A percentile compares a stretch with the other conserved stretches of the same genome.
Conservation (phyloP, 2,888 invertebrate genomes). For the Scaptomyza caliginosa region DNA sequence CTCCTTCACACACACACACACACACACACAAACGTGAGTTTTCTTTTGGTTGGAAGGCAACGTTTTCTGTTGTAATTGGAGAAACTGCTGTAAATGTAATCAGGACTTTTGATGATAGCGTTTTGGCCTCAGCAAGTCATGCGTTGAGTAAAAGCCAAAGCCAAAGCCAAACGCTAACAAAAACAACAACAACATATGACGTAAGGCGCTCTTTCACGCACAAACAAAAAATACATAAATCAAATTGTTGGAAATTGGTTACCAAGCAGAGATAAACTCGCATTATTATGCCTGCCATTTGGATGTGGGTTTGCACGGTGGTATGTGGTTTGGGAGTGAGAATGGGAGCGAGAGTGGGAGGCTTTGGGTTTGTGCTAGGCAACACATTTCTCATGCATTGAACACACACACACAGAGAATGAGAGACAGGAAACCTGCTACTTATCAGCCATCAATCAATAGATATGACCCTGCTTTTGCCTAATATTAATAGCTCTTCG, state of each 20-base stretch:
- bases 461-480: conserved; percentile 51
- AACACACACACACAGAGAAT: background rate
- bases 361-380: conserved; percentile 16
- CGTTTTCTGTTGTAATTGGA: conserved; percentile 45
- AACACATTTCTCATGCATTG: conserved; percentile 30
- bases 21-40: background rate
- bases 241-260: conserved; percentile 74
- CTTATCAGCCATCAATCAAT: conserved; percentile 72
- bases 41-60: conserved; percentile 24
- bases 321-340: background rate
- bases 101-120: conserved; percentile 55
- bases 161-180: background rate
- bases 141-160: conserved; percentile 26
- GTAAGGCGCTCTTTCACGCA: conserved; percentile 33
- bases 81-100: conserved; percentile 55
- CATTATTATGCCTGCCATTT: conserved; percentile 71
- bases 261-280: conserved; percentile 75
- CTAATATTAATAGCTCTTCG: conserved; percentile 60
- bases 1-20: background rate
- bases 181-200: conserved; percentile 13
- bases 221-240: conserved; percentile 75
- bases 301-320: background rate
- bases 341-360: background rate
- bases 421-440: conserved; percentile 35
- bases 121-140: conserved; percentile 46